phyloP scores from a whole-genome alignment of 2,113 vertebrate genomes.

The Suricata suricatta region DNA sequence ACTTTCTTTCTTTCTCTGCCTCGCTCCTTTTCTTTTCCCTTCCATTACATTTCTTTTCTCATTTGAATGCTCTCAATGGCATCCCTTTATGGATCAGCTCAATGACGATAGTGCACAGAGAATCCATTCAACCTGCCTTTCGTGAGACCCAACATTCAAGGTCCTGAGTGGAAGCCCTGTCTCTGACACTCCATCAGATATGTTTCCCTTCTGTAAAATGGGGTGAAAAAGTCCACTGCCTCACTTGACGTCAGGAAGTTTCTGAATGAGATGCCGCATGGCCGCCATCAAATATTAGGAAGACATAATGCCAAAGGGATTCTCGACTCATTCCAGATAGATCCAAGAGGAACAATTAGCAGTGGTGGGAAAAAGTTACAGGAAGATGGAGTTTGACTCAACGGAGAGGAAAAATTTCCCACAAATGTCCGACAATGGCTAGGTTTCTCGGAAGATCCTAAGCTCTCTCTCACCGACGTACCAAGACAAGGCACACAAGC shows the following conservation, averaged over 20 bases:
- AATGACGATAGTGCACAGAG: neutral
- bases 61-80: neutral
- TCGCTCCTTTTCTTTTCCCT: neutral
- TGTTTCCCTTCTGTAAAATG: neutral
- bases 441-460: neutral
- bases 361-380: neutral
- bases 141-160: rapidly evolving
- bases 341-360: neutral
- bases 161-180: neutral
- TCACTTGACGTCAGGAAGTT: neutral
- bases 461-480: neutral
- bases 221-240: neutral
- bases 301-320: rapidly evolving
- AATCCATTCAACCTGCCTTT: neutral
- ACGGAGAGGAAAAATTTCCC: neutral
- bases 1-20: neutral
- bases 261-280: neutral
- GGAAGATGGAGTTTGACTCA: neutral
- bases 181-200: neutral
- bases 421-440: neutral
- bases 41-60: neutral
- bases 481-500: neutral
- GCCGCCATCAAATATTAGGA: neutral
- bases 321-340: neutral
- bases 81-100: neutral